Evolutionary conservation across 1,140 invertebrate genomes (phyloP).

Genomic region (Semibalanus balanoides): DNA sequence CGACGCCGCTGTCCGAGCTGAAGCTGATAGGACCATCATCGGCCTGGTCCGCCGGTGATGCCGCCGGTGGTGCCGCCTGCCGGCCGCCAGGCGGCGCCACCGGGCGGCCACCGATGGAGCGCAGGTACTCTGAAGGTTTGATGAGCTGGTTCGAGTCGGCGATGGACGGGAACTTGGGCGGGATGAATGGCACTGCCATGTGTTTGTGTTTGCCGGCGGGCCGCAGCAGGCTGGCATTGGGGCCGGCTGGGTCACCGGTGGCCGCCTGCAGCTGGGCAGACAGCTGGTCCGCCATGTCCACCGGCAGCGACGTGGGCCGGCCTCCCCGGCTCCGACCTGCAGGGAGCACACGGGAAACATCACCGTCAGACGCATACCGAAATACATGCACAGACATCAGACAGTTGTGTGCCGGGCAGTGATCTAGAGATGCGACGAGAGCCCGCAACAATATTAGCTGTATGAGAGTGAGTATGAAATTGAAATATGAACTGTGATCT

Average conservation of each 20-base stretch:
- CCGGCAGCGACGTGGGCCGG: constrained; percentile 19
- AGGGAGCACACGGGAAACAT: no score
- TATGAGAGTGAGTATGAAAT: no score
- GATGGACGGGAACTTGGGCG: constrained; percentile 61
- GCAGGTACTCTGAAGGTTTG: constrained; percentile 79
- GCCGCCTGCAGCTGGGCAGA: constrained; percentile 9
- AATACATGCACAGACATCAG: no score
- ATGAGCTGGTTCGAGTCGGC: constrained; percentile 55
- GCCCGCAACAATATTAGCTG: no score
- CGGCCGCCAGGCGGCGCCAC: neutral
- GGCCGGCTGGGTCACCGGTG: neutral
- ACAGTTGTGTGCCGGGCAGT: no score
- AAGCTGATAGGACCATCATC: constrained; percentile 18
- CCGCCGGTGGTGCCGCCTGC: constrained; percentile 4
- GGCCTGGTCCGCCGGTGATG: constrained; percentile 10
- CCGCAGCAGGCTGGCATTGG: neutral
- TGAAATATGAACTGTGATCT: no score
- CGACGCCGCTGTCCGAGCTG: constrained; percentile 25
- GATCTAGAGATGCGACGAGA: no score
- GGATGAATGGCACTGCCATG: constrained; percentile 61
- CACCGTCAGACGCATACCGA: no score
- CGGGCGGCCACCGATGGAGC: constrained; percentile 47
- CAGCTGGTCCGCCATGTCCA: constrained; percentile 17
- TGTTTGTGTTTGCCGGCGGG: constrained; percentile 7
- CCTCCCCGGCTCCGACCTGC: constrained; percentile 12